Evolutionary conservation across 2,888 invertebrate genomes (phyloP), one percentile per base, ranked within the genome.

Genomic region (Leptopilina myrica): DNA sequence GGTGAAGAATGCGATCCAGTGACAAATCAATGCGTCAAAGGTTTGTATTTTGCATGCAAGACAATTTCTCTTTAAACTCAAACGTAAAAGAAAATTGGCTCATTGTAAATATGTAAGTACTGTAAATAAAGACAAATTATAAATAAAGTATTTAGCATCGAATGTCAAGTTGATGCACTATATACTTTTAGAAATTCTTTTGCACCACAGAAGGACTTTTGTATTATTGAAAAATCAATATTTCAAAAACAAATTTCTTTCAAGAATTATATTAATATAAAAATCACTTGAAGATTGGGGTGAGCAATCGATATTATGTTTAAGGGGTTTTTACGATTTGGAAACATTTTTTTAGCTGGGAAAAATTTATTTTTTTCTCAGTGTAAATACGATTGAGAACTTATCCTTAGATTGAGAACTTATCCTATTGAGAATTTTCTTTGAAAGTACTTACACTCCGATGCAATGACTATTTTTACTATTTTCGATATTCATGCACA

Each of bases 11-110:
- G 97, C 88, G 96, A 97, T 91, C 95, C 95, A 33, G 93, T 95
- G 78, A 96, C 96, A 5, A 96, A 96, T 43, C 96, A 95, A 84
- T 97, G 97, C 92, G 95, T 96, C 90, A 95, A 95, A 94, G 96
- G 97, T 97, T 94, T 82, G 90, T 91, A 80, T 76, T 78, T 65
- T 76, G 15, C 33, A 76, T 79, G 78, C 77, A 77, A 67, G 78
- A 82, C 73, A 79, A 77, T 64, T 53, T 14, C 12, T 49, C 12
- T 49, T 49, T 49, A 11, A 49, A 49, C 26, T 5, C 1, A 43
- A 7, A 33, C 43, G 8, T 7, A 26, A 62, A 80, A 77, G 69
- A 20, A 65, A 78, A 79, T 49, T 78, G 62, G 8, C 76, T 78
- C 64, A 76, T 76, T 90, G 89, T 90, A 90, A 87, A 91, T 91